These are phyloP conservation scores for Theodoxus fluviatilis DNA, from an alignment of 2,888 invertebrate species.

Conservation along the genomic window DNA sequence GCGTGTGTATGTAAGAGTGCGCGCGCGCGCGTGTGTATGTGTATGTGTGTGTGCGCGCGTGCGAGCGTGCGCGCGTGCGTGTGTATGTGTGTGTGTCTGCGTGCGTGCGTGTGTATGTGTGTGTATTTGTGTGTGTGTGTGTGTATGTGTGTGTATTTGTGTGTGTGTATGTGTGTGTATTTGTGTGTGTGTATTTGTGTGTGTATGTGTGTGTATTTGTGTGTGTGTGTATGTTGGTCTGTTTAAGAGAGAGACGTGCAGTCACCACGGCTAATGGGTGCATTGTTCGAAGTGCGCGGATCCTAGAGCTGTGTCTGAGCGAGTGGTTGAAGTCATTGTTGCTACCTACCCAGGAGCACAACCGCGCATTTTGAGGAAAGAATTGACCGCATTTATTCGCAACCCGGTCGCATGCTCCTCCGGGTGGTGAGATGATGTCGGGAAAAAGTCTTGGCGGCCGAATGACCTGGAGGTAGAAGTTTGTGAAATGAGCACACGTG, in stretches of 20 bases:
- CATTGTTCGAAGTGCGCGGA: too few relatives aligned
- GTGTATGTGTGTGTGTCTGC: constrained; percentile 15
- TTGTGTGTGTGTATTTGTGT: not conserved
- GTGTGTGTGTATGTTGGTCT: too few relatives aligned
- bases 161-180: not conserved
- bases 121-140: not conserved
- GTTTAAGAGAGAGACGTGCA: too few relatives aligned
- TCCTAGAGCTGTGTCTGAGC: too few relatives aligned
- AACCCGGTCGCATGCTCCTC: too few relatives aligned
- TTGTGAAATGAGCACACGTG: too few relatives aligned
- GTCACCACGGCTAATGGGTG: too few relatives aligned
- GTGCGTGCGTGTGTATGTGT: constrained; percentile 19
- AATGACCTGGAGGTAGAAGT: not conserved
- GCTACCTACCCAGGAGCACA: too few relatives aligned
- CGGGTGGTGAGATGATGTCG: not conserved
- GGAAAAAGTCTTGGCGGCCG: not conserved
- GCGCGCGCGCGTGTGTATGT: not conserved
- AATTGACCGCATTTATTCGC: too few relatives aligned
- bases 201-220: not conserved
- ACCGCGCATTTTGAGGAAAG: too few relatives aligned
- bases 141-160: not conserved
- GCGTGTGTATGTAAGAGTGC: not conserved
- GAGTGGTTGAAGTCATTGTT: too few relatives aligned
- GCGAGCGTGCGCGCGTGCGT: constrained; percentile 15
- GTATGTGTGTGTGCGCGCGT: constrained; percentile 6